Base-by-base conservation (phyloP, 1,140 invertebrate species). In the Lanistes nyassanus region DNA sequence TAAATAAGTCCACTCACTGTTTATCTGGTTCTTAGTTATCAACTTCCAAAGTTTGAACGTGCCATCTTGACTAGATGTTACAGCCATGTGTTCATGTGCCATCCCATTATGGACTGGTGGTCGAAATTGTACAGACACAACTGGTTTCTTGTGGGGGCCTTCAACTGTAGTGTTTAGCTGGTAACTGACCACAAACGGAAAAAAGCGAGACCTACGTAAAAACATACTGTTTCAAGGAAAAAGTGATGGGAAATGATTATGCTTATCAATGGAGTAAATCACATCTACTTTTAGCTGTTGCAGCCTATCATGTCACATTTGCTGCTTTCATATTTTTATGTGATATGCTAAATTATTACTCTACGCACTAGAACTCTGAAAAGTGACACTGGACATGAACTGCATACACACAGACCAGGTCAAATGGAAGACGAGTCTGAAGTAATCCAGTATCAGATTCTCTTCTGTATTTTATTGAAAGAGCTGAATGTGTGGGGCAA, bases 41-140 rank as follows among this genome's bases (percentile, higher is more conserved):
- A 94, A 79, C 74, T 89, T 88, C 94, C 94, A 96, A 16, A 94
- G 87, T 88, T 94, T 95, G 78, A 95, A 94, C 79, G 92, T 91
- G 34, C 91, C 90, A 87, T 96, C 94, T 66, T 88, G 87, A 37
- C 94, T 93, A 53, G 92, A 91, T 4, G 93, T 94, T 5, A 94
- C 92, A 64, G 91, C 92, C 72, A 92, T 88, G 26, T 79, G 80
- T 13, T 65, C 13, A 16, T 65, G 51, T 23, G 79, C 74, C 23
- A 37, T 42, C 13, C 74, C 55, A 9, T 56, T 34, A 13, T 26
- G 65, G n/a, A 9, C 19, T 51, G 16, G 56, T 69, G 92, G 93
- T 80, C 93, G 92, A 83, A 95, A 94, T 78, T 88, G 83, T 36
- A 95, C 85, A 53, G 87, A 87, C 78, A 91, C 91, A 0, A 95